Percentiles rank a stretch among this genome's conserved stretches.
Evolutionary conservation across 2,113 vertebrate genomes (phyloP).

Genomic region (Rutilus rutilus): DNA sequence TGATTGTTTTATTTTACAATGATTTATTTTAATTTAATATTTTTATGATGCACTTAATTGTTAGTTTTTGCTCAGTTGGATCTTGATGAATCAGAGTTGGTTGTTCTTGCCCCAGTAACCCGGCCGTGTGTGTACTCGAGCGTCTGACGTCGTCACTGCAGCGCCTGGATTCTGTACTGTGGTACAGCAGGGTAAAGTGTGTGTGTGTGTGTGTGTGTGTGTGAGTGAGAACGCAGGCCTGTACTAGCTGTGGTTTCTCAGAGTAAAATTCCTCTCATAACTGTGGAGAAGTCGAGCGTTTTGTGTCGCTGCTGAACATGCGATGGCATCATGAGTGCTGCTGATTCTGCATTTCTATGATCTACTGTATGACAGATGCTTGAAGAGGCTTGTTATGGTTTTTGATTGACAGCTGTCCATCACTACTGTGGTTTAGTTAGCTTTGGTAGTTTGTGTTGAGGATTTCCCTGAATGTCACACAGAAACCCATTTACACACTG

Average conservation of each 20-base stretch:
- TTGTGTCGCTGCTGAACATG: too few species aligned
- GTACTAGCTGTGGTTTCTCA: constrained; percentile 42
- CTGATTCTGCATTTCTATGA: not conserved
- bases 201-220: not conserved
- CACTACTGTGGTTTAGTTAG: not conserved
- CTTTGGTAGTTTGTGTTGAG: not conserved
- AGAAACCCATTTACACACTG: not conserved
- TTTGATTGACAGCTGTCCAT: constrained; percentile 10
- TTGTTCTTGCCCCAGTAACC: not conserved
- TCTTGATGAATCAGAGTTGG: not conserved
- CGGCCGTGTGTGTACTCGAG: not conserved
- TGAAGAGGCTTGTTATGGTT: too few species aligned
- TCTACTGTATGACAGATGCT: not conserved
- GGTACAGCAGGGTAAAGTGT: constrained; percentile 3
- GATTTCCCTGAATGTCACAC: not conserved
- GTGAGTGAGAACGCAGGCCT: constrained; percentile 24
- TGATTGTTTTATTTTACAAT: not conserved
- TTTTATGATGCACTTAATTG: not conserved
- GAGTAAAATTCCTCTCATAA: constrained; percentile 52
- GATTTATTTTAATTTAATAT: not conserved
- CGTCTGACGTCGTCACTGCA: not conserved
- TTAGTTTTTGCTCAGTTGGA: not conserved
- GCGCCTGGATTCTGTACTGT: not conserved
- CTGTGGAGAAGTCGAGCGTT: constrained; percentile 11
- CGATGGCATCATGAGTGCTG: not conserved